A percentile compares a stretch with the other conserved stretches of the same genome.
Evolutionary conservation across 2,797 vertebrate species (phyloP).

Genomic region (Acanthornis magna): DNA sequence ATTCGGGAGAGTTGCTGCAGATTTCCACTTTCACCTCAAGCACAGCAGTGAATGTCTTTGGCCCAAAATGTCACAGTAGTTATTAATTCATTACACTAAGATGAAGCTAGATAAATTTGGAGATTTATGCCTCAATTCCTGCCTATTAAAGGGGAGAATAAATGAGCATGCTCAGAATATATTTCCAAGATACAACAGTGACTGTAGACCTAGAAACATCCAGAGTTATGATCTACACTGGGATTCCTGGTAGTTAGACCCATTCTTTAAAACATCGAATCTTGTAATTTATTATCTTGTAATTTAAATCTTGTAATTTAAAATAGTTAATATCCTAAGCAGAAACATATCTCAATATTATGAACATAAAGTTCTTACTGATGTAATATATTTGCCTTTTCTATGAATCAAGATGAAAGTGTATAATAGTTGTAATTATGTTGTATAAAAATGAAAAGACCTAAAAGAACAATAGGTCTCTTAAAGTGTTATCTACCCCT

Average conservation of each 20-base stretch:
- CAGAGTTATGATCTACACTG: neutral
- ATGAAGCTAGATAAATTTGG: neutral
- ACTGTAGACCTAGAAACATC: neutral
- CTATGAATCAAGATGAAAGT: conserved; percentile 41
- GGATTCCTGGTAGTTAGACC: neutral
- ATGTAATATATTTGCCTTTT: conserved; percentile 60
- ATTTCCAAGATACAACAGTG: neutral
- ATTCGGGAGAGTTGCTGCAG: neutral
- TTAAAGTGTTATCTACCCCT: neutral
- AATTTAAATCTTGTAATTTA: conserved; percentile 26
- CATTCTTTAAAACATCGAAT: conserved; percentile 2
- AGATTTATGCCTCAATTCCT: neutral
- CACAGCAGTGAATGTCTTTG: neutral
- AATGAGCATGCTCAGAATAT: neutral
- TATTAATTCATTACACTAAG: neutral
- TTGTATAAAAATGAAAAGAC: neutral
- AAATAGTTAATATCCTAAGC: conserved; percentile 50
- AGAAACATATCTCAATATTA: conserved; percentile 62
- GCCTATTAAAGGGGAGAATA: neutral
- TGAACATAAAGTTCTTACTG: conserved; percentile 35
- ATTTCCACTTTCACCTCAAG: neutral
- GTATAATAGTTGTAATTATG: conserved; percentile 63
- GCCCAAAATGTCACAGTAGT: neutral
- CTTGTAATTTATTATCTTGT: conserved; percentile 2
- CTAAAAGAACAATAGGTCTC: conserved; percentile 28